Evolutionary conservation across 2,113 vertebrate species (phyloP).

Genomic region (Genyomyrus donnyi): DNA sequence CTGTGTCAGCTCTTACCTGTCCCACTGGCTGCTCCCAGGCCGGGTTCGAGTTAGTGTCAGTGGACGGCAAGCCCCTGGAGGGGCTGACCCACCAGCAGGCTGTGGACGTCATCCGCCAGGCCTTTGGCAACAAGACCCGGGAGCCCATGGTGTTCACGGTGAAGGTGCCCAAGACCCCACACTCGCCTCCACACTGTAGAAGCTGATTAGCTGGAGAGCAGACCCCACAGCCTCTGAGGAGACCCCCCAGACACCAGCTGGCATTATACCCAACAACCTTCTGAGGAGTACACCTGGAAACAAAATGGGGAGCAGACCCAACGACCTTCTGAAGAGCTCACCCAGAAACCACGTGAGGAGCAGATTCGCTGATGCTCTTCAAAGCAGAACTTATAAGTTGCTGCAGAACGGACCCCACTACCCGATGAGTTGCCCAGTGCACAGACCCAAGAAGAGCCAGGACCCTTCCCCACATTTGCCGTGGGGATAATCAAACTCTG

Average conservation of each 20-base stretch:
- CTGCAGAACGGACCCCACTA: neutral
- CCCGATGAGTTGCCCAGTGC: neutral
- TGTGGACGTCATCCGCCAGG: conserved; percentile 80
- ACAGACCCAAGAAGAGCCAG: neutral
- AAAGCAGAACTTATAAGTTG: no score
- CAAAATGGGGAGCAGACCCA: neutral
- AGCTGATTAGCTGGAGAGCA: neutral
- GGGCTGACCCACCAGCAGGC: conserved; percentile 84
- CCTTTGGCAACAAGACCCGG: conserved; percentile 86
- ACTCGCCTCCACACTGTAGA: conserved; percentile 16
- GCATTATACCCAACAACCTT: neutral
- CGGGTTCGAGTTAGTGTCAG: conserved; percentile 80
- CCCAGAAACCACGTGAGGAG: neutral
- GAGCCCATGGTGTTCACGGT: conserved; percentile 91
- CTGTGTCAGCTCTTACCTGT: neutral
- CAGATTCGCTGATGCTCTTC: neutral
- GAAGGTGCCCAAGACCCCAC: conserved; percentile 60
- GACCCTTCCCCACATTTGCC: neutral
- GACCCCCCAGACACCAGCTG: neutral
- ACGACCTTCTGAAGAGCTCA: neutral
- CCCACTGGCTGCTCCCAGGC: conserved; percentile 59
- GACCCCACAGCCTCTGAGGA: neutral
- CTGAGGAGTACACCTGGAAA: neutral
- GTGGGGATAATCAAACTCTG: neutral
- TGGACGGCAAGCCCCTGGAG: conserved; percentile 81